These are phyloP conservation scores for Gnathonemus longibarbis DNA, from an alignment of 2,113 vertebrate species.

Conservation along the genomic window DNA sequence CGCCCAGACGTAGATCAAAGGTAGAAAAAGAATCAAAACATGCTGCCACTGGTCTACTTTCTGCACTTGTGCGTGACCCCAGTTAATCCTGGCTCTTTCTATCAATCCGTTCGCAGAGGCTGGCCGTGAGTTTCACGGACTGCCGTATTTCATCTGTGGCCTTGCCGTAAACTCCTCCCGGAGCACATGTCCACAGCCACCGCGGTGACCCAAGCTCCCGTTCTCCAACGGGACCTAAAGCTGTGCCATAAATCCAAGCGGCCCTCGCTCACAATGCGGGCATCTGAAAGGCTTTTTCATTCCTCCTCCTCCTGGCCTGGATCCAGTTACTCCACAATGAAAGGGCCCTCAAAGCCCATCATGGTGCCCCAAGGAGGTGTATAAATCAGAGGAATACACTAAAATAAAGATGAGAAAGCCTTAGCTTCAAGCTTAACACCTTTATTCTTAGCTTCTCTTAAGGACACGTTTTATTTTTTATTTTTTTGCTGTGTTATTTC, in stretches of 20 bases:
- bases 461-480: background rate
- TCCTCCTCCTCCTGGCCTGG: background rate
- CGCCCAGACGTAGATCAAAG: background rate
- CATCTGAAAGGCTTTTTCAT: constrained; percentile 6
- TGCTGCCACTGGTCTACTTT: background rate
- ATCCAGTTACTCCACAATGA: constrained; percentile 14
- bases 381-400: constrained; percentile 16
- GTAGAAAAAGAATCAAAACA: background rate
- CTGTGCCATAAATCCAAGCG: background rate
- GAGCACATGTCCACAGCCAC: background rate
- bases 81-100: background rate
- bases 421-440: background rate
- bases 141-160: background rate
- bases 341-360: background rate
- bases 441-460: background rate
- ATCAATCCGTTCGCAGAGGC: background rate
- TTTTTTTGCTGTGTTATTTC: background rate
- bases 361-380: background rate
- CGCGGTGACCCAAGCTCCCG: background rate
- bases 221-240: background rate
- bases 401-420: constrained; percentile 15
- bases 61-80: background rate
- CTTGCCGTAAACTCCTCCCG: background rate
- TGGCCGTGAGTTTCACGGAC: background rate
- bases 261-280: background rate